Percentiles rank a stretch among this genome's conserved stretches.
Conservation (phyloP, 2,888 invertebrate species). For the Cosmia pyralina region DNA sequence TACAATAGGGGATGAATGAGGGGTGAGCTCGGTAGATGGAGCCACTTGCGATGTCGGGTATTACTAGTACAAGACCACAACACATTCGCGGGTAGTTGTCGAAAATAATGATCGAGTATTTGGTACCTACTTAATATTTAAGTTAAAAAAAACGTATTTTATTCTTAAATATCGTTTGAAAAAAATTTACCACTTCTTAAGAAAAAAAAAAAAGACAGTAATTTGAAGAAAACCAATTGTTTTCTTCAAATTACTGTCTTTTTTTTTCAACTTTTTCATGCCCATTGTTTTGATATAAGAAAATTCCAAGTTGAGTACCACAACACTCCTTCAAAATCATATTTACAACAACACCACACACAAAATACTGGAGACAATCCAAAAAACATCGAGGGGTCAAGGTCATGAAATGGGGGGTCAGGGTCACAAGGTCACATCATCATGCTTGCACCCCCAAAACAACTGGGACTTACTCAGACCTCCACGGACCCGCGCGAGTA, state of each 20-base stretch:
- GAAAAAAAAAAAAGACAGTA: too few species aligned
- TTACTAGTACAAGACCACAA: constrained; percentile 65
- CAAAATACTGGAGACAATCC: constrained; percentile 57
- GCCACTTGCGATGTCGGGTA: constrained; percentile 66
- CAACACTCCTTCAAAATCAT: constrained; percentile 1
- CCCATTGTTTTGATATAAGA: too few species aligned
- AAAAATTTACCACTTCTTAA: too few species aligned
- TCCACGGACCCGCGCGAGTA: constrained; percentile 87
- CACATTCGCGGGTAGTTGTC: constrained; percentile 60
- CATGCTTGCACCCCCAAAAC: constrained; percentile 74
- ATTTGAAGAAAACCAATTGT: too few species aligned
- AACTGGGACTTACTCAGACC: constrained; percentile 87
- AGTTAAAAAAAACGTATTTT: too few species aligned
- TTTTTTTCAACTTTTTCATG: too few species aligned
- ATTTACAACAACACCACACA: constrained; percentile 63
- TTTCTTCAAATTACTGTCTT: too few species aligned
- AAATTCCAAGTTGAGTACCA: background rate
- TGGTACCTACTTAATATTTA: background rate
- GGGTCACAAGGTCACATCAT: constrained; percentile 66
- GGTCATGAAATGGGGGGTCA: constrained; percentile 56
- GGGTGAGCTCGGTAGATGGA: constrained; percentile 66
- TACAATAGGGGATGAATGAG: constrained; percentile 55
- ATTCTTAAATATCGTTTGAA: too few species aligned
- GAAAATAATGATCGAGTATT: constrained; percentile 50
- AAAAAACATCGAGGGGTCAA: constrained; percentile 56